Conservation (phyloP, 92 coral and sea anemone genomes). For the Bergia sp. region DNA sequence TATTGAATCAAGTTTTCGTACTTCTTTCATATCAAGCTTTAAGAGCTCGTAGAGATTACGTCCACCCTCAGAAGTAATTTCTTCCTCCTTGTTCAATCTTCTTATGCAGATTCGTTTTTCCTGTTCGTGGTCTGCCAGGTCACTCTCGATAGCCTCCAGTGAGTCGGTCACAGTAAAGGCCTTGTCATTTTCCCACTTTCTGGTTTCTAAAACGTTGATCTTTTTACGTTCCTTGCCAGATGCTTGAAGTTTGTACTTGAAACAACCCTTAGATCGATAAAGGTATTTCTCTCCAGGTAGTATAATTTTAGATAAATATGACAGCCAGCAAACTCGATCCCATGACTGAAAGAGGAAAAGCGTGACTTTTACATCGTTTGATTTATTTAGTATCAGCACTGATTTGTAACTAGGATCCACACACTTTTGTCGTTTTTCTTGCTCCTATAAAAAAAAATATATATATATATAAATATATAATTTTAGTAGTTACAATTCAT, state of each 20-base stretch:
- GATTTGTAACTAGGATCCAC: constrained; percentile 20
- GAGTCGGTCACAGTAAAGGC: background rate
- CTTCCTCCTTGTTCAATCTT: constrained; percentile 39
- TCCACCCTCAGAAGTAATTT: constrained; percentile 10
- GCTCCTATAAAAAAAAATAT: too few relatives aligned
- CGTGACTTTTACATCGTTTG: constrained; percentile 26
- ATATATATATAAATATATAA: too few relatives aligned
- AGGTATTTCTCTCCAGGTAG: constrained; percentile 35
- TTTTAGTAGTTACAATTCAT: too few relatives aligned
- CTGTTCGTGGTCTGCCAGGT: constrained; percentile 10
- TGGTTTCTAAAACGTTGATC: background rate
- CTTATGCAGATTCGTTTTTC: constrained; percentile 47
- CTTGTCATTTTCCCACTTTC: constrained; percentile 39
- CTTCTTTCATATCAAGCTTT: constrained; percentile 45
- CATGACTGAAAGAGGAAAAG: constrained; percentile 21
- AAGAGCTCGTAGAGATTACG: constrained; percentile 44
- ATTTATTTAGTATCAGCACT: constrained; percentile 42
- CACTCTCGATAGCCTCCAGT: background rate
- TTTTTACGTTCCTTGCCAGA: background rate
- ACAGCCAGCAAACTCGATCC: constrained; percentile 39
- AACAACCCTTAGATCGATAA: constrained; percentile 1
- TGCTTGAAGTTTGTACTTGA: constrained; percentile 41
- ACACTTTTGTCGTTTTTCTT: too few relatives aligned
- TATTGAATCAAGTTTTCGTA: constrained; percentile 24
- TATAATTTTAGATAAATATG: constrained; percentile 24